These are phyloP conservation scores for Caenorhabditis plicata DNA, from an alignment of 2,888 invertebrate species.

Conservation along the genomic window DNA sequence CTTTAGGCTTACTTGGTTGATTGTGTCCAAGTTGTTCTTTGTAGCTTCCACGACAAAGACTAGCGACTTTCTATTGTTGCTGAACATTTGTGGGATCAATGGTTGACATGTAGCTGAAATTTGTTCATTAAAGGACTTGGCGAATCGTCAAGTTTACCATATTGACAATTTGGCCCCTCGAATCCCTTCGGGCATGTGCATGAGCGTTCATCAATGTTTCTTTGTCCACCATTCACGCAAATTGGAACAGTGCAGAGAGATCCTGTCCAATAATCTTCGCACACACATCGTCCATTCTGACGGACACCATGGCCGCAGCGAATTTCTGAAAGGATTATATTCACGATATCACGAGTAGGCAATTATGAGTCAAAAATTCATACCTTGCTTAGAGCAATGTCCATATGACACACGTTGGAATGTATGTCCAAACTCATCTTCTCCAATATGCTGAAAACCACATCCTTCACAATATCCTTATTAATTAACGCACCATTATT, in stretches of 20 bases:
- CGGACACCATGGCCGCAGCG: conserved; percentile 46
- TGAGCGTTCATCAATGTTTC: conserved; percentile 17
- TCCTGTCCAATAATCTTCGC: conserved; percentile 52
- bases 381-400: conserved; percentile 32
- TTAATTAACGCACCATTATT: too few relatives aligned
- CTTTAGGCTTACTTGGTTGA: conserved; percentile 27
- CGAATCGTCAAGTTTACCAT: conserved; percentile 8
- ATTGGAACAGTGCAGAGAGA: conserved; percentile 38
- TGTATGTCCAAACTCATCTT: conserved; percentile 52
- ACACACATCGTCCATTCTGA: conserved; percentile 50
- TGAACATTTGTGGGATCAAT: conserved; percentile 19
- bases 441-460: conserved; percentile 52
- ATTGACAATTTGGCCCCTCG: conserved; percentile 43
- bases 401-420: conserved; percentile 51
- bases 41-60: conserved; percentile 42
- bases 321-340: conserved; percentile 8
- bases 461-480: too few relatives aligned
- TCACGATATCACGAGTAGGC: background rate
- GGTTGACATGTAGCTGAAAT: conserved; percentile 26
- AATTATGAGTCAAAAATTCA: too few relatives aligned
- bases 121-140: background rate
- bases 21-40: conserved; percentile 20
- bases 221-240: conserved; percentile 53
- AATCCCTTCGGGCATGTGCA: conserved; percentile 48
- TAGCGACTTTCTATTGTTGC: conserved; percentile 34